Conservation (phyloP, 1,140 invertebrate species). For the Mylabris phalerata region DNA sequence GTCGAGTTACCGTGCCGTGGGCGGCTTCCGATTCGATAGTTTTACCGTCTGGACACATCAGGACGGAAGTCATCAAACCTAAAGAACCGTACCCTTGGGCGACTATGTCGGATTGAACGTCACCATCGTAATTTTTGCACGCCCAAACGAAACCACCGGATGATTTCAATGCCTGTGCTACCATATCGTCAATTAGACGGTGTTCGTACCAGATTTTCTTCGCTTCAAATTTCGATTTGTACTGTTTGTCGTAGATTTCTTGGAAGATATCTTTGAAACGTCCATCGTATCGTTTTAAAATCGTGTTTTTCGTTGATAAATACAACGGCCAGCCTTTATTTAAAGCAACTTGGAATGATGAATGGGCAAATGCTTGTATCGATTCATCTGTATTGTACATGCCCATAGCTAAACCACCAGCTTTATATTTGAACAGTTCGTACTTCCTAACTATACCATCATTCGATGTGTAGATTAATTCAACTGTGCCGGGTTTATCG, state of each 20-base stretch:
- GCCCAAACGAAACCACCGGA: constrained; percentile 99
- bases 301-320: constrained; percentile 98
- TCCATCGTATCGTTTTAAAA: constrained; percentile 97
- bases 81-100: constrained; percentile 92
- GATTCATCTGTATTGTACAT: constrained; percentile 95
- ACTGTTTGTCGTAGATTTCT: constrained; percentile 90
- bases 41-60: constrained; percentile 92
- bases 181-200: constrained; percentile 98
- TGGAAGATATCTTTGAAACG: constrained; percentile 99
- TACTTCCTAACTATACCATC: constrained; percentile 50
- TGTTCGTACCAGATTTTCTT: constrained; percentile 95
- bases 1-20: constrained; percentile 94
- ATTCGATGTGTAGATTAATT: constrained; percentile 58
- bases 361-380: constrained; percentile 85
- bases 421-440: constrained; percentile 67
- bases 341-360: constrained; percentile 88
- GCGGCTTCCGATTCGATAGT: constrained; percentile 97
- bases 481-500: constrained; percentile 61
- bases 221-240: constrained; percentile 79
- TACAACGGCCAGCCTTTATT: constrained; percentile 83
- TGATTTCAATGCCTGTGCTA: constrained; percentile 96
- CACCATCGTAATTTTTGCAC: constrained; percentile 98
- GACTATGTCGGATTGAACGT: constrained; percentile 96
- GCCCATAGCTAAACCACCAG: constrained; percentile 70
- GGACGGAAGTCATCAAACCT: constrained; percentile 93